phyloP scores from a whole-genome alignment of 2,888 invertebrate species.

The Cheilosia grossa region DNA sequence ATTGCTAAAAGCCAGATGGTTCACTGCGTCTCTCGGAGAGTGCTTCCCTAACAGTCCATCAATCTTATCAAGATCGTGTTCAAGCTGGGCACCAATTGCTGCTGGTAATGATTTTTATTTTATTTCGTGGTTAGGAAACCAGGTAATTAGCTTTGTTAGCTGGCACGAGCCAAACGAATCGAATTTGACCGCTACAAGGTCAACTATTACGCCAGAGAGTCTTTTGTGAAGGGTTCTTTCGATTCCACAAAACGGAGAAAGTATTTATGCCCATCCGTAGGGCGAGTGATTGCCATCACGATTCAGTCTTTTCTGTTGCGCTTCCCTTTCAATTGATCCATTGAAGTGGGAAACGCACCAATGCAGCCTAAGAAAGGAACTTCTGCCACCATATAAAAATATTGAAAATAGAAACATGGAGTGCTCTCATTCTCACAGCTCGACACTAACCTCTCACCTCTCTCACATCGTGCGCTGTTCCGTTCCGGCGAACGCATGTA shows the following conservation, averaged over 20 bases:
- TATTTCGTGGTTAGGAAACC: constrained; percentile 1
- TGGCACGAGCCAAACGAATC: constrained; percentile 49
- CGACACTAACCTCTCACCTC: not conserved
- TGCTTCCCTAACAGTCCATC: constrained; percentile 44
- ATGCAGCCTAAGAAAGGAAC: not conserved
- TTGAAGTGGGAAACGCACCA: not conserved
- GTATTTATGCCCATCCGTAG: not conserved
- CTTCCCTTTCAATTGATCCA: constrained; percentile 30
- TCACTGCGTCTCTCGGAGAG: not conserved
- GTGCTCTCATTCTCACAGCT: not conserved
- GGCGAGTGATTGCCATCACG: constrained; percentile 45
- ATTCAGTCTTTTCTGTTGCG: constrained; percentile 28
- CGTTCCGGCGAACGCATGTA: not conserved
- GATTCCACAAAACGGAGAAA: not conserved
- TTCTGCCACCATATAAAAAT: no score
- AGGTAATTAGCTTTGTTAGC: constrained; percentile 40
- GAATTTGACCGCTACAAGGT: constrained; percentile 39
- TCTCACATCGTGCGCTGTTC: not conserved
- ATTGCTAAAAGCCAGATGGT: not conserved
- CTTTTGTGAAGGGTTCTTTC: constrained; percentile 32
- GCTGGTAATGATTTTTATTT: constrained; percentile 47
- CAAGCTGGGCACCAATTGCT: constrained; percentile 33
- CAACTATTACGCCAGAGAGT: constrained; percentile 24
- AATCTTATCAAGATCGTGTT: constrained; percentile 19
- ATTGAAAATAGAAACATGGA: no score